Evolutionary conservation across 2,113 vertebrate species (phyloP), one percentile per base, ranked within the genome.

Genomic region (Aspidoscelis tigris): DNA sequence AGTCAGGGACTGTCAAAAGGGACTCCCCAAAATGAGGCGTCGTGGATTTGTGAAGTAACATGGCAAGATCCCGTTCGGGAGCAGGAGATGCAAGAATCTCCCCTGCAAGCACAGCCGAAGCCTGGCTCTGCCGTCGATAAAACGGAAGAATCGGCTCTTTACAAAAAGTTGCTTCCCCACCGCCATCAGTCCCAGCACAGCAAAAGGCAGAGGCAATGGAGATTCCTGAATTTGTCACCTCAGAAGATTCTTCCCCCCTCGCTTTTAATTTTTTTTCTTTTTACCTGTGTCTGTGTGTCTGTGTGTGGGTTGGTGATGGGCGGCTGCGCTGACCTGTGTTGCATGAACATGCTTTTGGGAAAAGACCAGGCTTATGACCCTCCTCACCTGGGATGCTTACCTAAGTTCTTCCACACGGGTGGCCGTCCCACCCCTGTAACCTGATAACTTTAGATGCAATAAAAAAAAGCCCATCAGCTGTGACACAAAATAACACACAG

Each of bases 361-460:
- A 44, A 75, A 64, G 9, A 65, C 2, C 39, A 14, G 11, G 20
- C 12, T 71, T 47, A 66, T 78, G 55, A 68, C 64, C 50, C 41
- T 43, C 33, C 43, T 76, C 7, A 1, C 80, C 26, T 18, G 44
- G 12, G 5, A n/a, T 75, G 76, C 20, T 76, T 76, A 70, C 64
- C 33, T 55, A 94, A 95, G 91, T 95, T 94, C 92, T 88, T 93
- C 93, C 91, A 6, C 55, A 39, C 18, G 82, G 44, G 66, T 0
- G 8, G 26, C 53, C 21, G 16, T 55, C 81, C 80, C 26, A 3
- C 0, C 66, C 24, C 68, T 1, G 66, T 41, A 64, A 26, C 69
- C 82, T 47, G 70, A 68, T 47, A 93, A 94, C 91, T 95, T 91
- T 71, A 47, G 76, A 24, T 81, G 55, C 73, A 43, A 85, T 66